Conservation (phyloP, 2,113 vertebrate species). For the Capricornis sumatraensis region DNA sequence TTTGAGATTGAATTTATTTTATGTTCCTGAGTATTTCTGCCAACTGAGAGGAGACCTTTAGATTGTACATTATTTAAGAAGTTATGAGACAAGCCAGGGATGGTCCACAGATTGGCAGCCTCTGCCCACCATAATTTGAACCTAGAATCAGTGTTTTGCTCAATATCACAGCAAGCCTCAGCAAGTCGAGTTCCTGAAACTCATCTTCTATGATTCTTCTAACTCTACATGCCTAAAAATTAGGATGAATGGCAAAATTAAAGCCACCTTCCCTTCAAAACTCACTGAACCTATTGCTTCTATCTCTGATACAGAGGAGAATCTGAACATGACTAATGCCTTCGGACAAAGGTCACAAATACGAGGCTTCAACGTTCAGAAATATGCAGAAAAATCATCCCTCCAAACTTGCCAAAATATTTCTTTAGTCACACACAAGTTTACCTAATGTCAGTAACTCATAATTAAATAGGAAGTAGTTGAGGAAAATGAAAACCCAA, state of each 20-base stretch:
- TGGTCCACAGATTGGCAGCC: background rate
- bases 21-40: background rate
- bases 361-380: background rate
- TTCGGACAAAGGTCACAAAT: background rate
- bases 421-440: background rate
- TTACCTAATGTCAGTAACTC: background rate
- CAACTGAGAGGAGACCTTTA: background rate
- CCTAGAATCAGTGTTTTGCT: background rate
- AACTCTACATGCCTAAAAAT: background rate
- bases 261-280: background rate
- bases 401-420: background rate
- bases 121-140: background rate
- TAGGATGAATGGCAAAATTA: background rate
- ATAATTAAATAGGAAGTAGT: background rate
- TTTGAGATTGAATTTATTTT: background rate
- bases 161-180: accelerated
- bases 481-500: background rate
- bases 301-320: background rate
- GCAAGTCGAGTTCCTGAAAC: background rate
- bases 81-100: background rate
- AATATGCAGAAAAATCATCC: background rate
- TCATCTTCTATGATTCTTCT: background rate
- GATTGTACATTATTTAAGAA: background rate
- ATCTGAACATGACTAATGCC: background rate
- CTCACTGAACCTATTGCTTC: background rate